These are phyloP conservation scores for Tiphia femorata DNA, from an alignment of 2,888 invertebrate genomes.

Conservation along the genomic window DNA sequence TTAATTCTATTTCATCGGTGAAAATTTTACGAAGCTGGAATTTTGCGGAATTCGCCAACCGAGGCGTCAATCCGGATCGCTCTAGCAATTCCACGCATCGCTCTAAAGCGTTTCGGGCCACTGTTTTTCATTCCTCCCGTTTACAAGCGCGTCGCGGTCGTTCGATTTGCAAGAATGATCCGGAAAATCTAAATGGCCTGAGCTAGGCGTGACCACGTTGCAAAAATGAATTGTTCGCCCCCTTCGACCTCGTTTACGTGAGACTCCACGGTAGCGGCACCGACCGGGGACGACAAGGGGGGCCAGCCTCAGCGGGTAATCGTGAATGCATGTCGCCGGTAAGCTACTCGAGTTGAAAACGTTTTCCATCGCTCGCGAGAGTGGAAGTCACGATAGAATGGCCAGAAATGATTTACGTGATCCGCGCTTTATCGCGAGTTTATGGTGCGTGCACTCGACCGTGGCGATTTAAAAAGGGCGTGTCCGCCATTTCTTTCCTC, in stretches of 20 bases:
- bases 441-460: constrained; percentile 21
- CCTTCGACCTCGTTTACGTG: constrained; percentile 10
- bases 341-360: constrained; percentile 27
- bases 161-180: no score
- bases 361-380: constrained; percentile 28
- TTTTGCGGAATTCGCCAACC: no score
- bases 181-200: no score
- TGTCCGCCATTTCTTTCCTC: background rate
- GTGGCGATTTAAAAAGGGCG: constrained; percentile 16
- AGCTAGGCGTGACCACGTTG: no score
- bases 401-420: constrained; percentile 27
- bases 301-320: constrained; percentile 26
- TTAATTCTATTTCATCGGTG: no score
- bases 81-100: no score
- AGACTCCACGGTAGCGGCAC: constrained; percentile 1
- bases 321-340: constrained; percentile 34
- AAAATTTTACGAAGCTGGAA: no score
- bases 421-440: constrained; percentile 30
- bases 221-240: constrained; percentile 14
- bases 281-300: no score
- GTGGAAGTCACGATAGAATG: constrained; percentile 27
- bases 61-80: no score
- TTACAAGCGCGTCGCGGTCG: no score
- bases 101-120: no score
- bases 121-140: no score